Evolutionary conservation across 2,888 invertebrate genomes (phyloP), one percentile per base, ranked within the genome.

Genomic region (Spialia ferax): DNA sequence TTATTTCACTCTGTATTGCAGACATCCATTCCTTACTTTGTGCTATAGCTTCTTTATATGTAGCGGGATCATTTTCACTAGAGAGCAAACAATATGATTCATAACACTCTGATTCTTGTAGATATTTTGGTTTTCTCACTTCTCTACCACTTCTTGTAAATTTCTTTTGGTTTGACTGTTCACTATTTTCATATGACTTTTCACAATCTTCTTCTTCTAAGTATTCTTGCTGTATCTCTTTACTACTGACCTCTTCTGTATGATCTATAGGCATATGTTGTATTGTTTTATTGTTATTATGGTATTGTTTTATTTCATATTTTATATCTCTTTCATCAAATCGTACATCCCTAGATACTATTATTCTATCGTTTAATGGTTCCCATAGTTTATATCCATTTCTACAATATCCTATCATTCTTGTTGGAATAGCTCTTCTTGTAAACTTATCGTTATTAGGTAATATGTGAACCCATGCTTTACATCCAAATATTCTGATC

Each of bases 71-170:
- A 13, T 38, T n/a, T 2, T 13, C 35, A 38, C 35, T 38, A 4
- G n/a, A 38, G 5, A 13, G n/a, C n/a, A 38, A 26, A 26, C 26
- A 26, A 26, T 26, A 26, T 38, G 35, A 38, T 2, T 26, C 26
- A 38, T 13, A 13, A 42, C 4, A 2, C 32, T 32, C 32, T 10
- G 8, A 32, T 1, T 42, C 42, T 15, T 42, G 42, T 15, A 42
- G 15, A 15, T 42, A 15, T 42, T 42, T n/a, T 42, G 42, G 15
- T 15, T 42, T 42, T 42, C 4, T 42, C n/a, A 42, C 15, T 42
- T 42, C 42, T 42, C 42, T 42, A 42, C 15, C 42, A 42, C 42
- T 42, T 42, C 42, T 42, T 6, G 15, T 42, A 42, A 15, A 42
- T n/a, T 42, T 15, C 42, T 42, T 42, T 42, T 42, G n/a, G 0